phyloP scores from a whole-genome alignment of 2,113 vertebrate species.

The Brachyhypopomus gauderio region DNA sequence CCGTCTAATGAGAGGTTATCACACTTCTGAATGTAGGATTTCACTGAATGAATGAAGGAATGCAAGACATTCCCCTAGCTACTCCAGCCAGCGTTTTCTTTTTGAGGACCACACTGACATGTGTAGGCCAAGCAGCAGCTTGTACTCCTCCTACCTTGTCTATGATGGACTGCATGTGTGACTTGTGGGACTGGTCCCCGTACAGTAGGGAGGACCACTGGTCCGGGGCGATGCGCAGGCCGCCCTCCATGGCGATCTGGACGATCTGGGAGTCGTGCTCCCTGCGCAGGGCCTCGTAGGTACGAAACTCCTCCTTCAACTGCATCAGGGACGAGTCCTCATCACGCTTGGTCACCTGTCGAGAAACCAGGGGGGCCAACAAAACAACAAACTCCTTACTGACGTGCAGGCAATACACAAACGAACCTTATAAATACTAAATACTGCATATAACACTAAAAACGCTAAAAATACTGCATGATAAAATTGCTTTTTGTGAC shows the following conservation, averaged over 20 bases:
- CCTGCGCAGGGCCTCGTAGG: constrained; percentile 91
- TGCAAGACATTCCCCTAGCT: not conserved
- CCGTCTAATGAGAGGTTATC: constrained; percentile 17
- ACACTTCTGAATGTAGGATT: not conserved
- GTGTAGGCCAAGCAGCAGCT: not conserved
- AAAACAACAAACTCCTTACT: not conserved
- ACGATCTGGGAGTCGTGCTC: constrained; percentile 99
- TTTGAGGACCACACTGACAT: not conserved
- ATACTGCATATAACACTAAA: too few relatives aligned
- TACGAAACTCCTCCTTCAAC: constrained; percentile 95
- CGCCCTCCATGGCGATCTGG: constrained; percentile 98
- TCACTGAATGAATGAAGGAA: not conserved
- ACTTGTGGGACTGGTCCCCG: constrained; percentile 97
- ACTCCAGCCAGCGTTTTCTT: not conserved
- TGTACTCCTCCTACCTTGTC: constrained; percentile 83
- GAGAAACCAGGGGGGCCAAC: constrained; percentile 15
- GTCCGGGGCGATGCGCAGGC: constrained; percentile 94
- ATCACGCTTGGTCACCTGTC: constrained; percentile 94
- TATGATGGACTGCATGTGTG: constrained; percentile 99
- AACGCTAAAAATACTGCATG: too few relatives aligned
- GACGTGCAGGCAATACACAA: not conserved
- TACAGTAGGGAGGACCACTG: constrained; percentile 98
- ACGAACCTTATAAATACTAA: not conserved
- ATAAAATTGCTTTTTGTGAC: too few relatives aligned
- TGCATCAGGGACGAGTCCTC: constrained; percentile 99